phyloP scores from a whole-genome alignment of 1,140 invertebrate genomes.

The Lineus longissimus region DNA sequence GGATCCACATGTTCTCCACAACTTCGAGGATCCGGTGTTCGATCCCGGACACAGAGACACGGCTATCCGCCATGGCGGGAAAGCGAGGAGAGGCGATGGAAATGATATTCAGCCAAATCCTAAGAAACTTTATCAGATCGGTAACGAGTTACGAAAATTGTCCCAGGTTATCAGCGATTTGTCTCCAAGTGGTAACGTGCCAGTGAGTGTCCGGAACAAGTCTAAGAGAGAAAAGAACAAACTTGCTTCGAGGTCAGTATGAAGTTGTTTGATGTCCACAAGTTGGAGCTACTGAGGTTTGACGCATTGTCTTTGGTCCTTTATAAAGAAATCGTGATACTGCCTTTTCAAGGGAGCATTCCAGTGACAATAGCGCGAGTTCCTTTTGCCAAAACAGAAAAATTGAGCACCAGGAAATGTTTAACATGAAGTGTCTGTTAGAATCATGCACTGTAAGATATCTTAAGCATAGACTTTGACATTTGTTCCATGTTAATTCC shows the following conservation, averaged over 20 bases:
- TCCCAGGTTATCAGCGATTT: slow-evolving; percentile 89
- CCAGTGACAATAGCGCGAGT: no score
- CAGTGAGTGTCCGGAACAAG: slow-evolving; percentile 69
- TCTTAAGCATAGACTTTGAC: no score
- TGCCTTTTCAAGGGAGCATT: no score
- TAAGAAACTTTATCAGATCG: slow-evolving; percentile 82
- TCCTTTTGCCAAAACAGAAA: no score
- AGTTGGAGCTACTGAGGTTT: no score
- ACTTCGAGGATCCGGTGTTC: slow-evolving; percentile 53
- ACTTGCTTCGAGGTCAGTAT: slow-evolving; percentile 73
- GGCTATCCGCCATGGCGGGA: slow-evolving; percentile 65
- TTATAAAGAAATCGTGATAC: no score
- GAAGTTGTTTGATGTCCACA: no score
- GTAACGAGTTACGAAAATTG: slow-evolving; percentile 88
- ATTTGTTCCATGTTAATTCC: no score
- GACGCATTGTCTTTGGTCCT: no score
- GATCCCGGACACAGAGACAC: slow-evolving; percentile 30
- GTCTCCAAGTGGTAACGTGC: slow-evolving; percentile 89
- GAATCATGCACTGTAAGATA: no score
- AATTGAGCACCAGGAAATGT: no score
- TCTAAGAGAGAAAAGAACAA: slow-evolving; percentile 98
- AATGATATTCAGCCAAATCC: slow-evolving; percentile 96
- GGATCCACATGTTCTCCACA: slow-evolving; percentile 86
- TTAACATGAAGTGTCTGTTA: no score
- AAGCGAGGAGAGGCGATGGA: slow-evolving; percentile 93